These are phyloP conservation scores for Chaetodon trifasciatus DNA, from an alignment of 2,797 vertebrate genomes.

Conservation along the genomic window DNA sequence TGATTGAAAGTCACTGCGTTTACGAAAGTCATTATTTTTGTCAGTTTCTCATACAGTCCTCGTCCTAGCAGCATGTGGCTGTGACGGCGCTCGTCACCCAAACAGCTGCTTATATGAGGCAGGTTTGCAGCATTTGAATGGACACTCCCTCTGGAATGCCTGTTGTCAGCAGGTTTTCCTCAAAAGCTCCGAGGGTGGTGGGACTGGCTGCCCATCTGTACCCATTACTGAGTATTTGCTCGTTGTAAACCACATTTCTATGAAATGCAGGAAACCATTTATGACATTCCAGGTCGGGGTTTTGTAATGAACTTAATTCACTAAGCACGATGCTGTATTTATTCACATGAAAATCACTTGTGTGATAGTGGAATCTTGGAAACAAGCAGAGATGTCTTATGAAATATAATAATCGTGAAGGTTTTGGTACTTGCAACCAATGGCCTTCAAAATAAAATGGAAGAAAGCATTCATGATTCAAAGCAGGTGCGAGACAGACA, in stretches of 20 bases:
- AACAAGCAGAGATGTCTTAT: background rate
- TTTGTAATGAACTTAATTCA: background rate
- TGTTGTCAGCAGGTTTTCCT: slow-evolving; percentile 75
- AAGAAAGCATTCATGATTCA: background rate
- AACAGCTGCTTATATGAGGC: slow-evolving; percentile 66
- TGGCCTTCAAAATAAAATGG: background rate
- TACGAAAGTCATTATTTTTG: background rate
- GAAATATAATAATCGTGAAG: too few species aligned
- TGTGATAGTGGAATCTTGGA: background rate
- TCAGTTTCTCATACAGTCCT: background rate
- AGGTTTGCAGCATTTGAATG: slow-evolving; percentile 68
- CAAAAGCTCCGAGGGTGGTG: slow-evolving; percentile 63
- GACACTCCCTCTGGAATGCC: slow-evolving; percentile 72
- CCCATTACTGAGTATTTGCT: slow-evolving; percentile 34
- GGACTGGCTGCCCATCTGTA: slow-evolving; percentile 53
- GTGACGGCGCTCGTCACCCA: slow-evolving; percentile 25
- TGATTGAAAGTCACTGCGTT: slow-evolving; percentile 1
- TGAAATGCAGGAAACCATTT: background rate
- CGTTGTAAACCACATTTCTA: background rate
- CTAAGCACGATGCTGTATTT: background rate
- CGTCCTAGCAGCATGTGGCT: slow-evolving; percentile 13
- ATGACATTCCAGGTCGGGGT: background rate
- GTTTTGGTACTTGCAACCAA: background rate
- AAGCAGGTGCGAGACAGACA: background rate
- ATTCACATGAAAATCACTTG: background rate